A percentile compares a stretch with the other conserved stretches of the same genome.
Conservation (phyloP, 2,113 vertebrate genomes). For the Illadopsis cleaveri region DNA sequence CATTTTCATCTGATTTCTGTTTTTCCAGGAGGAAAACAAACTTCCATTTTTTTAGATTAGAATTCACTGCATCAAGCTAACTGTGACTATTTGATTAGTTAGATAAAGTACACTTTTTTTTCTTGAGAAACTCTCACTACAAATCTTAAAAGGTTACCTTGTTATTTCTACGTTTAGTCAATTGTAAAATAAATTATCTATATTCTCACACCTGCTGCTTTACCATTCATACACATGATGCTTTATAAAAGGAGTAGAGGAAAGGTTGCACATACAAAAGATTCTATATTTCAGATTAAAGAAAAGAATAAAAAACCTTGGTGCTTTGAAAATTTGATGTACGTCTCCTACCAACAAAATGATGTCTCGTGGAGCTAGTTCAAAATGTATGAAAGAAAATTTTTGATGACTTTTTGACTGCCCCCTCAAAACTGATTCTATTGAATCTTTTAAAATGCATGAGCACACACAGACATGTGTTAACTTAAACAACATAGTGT, state of each 20-base stretch:
- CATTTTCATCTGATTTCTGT: not conserved
- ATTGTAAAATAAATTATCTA: conserved; percentile 42
- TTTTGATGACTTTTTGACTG: not conserved
- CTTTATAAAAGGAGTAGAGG: not conserved
- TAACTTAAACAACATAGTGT: not conserved
- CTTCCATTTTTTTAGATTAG: not conserved
- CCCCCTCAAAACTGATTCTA: not conserved
- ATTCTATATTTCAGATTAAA: not conserved
- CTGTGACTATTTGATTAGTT: not conserved
- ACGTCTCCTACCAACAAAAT: not conserved
- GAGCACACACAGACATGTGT: not conserved
- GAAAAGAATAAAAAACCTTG: not conserved
- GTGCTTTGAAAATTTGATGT: not conserved
- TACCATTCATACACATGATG: not conserved
- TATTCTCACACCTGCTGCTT: conserved; percentile 2
- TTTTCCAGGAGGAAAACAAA: not conserved
- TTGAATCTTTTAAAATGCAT: not conserved
- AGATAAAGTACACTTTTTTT: not conserved
- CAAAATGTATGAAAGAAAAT: not conserved
- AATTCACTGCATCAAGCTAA: not conserved
- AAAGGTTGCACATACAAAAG: not conserved
- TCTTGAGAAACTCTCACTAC: not conserved
- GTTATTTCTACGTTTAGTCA: not conserved
- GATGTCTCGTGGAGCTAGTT: not conserved
- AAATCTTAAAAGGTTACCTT: conserved; percentile 13